These are phyloP conservation scores for Melitaea athalia DNA, from an alignment of 2,888 invertebrate genomes.

Conservation along the genomic window DNA sequence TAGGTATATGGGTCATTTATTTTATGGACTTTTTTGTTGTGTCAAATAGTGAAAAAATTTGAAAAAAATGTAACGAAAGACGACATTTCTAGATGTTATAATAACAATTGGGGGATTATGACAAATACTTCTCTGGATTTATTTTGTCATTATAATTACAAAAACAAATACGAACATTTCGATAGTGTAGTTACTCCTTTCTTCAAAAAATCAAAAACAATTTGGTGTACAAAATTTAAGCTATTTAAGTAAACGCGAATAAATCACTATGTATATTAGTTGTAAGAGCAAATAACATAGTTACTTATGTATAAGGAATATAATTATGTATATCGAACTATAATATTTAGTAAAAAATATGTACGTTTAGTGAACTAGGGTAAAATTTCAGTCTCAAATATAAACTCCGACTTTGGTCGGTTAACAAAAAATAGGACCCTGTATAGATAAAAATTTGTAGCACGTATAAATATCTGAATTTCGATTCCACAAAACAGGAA, in stretches of 20 bases:
- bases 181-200: not conserved
- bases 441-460: slow-evolving; percentile 44
- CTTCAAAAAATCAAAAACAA: too few species aligned
- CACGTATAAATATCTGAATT: slow-evolving; percentile 41
- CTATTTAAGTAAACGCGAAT: not conserved
- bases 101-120: not conserved
- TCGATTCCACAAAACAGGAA: slow-evolving; percentile 36
- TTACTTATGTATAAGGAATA: slow-evolving; percentile 9
- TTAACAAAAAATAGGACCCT: slow-evolving; percentile 49
- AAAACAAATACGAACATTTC: not conserved
- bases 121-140: not conserved
- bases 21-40: not conserved
- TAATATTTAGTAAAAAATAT: slow-evolving; percentile 29
- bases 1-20: slow-evolving; percentile 3
- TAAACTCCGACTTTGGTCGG: slow-evolving; percentile 47
- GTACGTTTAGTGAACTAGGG: slow-evolving; percentile 47
- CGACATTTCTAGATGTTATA: not conserved
- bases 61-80: not conserved
- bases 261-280: slow-evolving; percentile 4
- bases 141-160: not conserved
- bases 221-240: not conserved
- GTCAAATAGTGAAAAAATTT: not conserved
- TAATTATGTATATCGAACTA: slow-evolving; percentile 11
- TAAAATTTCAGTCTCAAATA: slow-evolving; percentile 67
- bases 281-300: slow-evolving; percentile 7